phyloP scores from a whole-genome alignment of 1,140 invertebrate species.

The Ditylenchus dipsaci region DNA sequence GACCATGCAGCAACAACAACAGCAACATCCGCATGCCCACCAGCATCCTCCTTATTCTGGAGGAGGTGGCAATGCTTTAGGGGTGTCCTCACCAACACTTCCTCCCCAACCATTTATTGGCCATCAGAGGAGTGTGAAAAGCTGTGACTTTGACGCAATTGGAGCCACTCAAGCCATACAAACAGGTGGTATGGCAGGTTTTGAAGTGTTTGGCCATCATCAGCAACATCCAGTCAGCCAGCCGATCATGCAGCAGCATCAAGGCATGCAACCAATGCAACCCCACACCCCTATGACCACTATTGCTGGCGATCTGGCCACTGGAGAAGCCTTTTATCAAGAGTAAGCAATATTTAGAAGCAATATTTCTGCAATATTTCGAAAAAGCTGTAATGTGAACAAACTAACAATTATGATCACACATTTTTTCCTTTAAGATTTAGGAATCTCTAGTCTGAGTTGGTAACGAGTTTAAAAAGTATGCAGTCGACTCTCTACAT shows the following conservation, averaged over 20 bases:
- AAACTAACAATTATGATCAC: too few species aligned
- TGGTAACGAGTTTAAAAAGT: too few species aligned
- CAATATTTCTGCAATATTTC: too few species aligned
- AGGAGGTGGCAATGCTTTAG: not conserved
- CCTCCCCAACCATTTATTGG: not conserved
- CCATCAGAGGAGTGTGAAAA: slow-evolving; percentile 8
- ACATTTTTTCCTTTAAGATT: too few species aligned
- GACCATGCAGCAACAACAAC: not conserved
- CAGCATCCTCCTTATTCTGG: not conserved
- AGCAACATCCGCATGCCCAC: too few species aligned
- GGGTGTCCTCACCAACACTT: not conserved
- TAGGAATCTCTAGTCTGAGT: too few species aligned
- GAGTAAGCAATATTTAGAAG: not conserved
- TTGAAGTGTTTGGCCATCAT: not conserved
- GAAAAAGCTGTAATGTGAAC: too few species aligned
- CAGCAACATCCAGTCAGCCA: slow-evolving; percentile 1
- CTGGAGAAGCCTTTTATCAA: not conserved
- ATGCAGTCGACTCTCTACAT: too few species aligned
- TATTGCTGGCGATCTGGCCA: slow-evolving; percentile 9
- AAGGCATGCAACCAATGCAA: not conserved
- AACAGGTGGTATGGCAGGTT: not conserved
- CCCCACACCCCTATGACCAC: not conserved
- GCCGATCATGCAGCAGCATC: not conserved
- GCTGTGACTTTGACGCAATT: slow-evolving; percentile 4
- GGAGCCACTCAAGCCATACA: not conserved